Base-by-base conservation (phyloP, 2,888 invertebrate genomes). In the Thecophora atra region DNA sequence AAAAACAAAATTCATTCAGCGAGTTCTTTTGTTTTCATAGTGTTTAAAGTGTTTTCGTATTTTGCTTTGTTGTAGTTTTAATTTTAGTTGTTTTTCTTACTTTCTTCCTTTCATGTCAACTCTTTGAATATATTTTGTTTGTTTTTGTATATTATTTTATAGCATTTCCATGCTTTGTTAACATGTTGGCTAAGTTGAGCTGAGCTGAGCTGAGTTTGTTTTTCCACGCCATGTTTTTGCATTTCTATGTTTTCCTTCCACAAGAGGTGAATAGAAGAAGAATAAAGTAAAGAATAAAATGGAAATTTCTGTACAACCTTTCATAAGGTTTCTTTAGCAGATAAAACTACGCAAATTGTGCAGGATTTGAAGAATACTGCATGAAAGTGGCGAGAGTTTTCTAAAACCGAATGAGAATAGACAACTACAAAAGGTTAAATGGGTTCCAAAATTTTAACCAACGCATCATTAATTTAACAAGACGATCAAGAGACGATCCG, bases 161-260 rank as follows among this genome's bases (percentile, higher is more conserved):
- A 37, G 37, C 37, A 37, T 37, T 37, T 37, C 11, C 37, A 37
- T 37, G 37, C 37, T 37, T 37, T 37, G 37, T 37, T 37, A 37
- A 37, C 37, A 37, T 37, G 6, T 11, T 37, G 37, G 37, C 37
- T 37, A 11, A 37, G 37, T 11, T 37, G 37, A 37, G 37, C 37
- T 37, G n/a, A n/a, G n/a, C n/a, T 37, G 37, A 37, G 37, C 37
- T 37, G 37, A 37, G 37, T 11, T 37, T 54, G 54, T 13, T 54
- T 19, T 11, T 21, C 24, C 21, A 21, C n/a, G 13, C 52, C 52
- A 52, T 21, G 19, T 21, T 21, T 21, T 54, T 11, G 58, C 58
- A 58, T 58, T 58, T 26, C 28, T 58, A 58, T 17, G 58, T 24
- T 28, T 58, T 58, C 58, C 17, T 58, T 58, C 58, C 58, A 58